Evolutionary conservation across 2,888 invertebrate species (phyloP).

Genomic region (Barypeithes pellucidus): DNA sequence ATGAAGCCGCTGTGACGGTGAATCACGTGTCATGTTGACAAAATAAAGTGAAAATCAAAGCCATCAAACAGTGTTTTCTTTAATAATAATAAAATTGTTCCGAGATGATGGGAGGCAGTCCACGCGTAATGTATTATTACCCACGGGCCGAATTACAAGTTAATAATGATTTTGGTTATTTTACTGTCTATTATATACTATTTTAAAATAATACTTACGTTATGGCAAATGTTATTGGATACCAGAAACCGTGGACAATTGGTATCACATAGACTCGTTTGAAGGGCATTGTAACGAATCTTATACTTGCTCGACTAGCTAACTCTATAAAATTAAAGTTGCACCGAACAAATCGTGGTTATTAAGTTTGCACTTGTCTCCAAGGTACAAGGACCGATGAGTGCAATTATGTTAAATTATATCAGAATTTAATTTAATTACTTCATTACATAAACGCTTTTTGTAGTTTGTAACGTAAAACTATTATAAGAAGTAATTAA

Average conservation of each 20-base stretch:
- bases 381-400: neutral
- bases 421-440: neutral
- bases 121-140: no score
- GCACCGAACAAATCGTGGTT: neutral
- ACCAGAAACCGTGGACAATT: slow-evolving; percentile 62
- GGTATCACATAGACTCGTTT: slow-evolving; percentile 60
- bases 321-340: neutral
- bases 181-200: no score
- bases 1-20: no score
- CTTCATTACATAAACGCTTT: neutral
- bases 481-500: neutral
- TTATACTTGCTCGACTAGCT: neutral
- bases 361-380: neutral
- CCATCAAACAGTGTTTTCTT: no score
- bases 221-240: slow-evolving; percentile 63
- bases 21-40: no score
- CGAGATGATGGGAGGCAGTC: no score
- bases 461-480: neutral
- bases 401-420: neutral
- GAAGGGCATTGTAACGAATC: slow-evolving; percentile 52
- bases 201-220: slow-evolving; percentile 65
- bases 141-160: no score
- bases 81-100: no score
- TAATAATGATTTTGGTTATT: no score
- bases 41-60: no score